Percentiles rank a stretch among this genome's conserved stretches.
phyloP scores from a whole-genome alignment of 1,140 invertebrate genomes.

The Maniola jurtina region DNA sequence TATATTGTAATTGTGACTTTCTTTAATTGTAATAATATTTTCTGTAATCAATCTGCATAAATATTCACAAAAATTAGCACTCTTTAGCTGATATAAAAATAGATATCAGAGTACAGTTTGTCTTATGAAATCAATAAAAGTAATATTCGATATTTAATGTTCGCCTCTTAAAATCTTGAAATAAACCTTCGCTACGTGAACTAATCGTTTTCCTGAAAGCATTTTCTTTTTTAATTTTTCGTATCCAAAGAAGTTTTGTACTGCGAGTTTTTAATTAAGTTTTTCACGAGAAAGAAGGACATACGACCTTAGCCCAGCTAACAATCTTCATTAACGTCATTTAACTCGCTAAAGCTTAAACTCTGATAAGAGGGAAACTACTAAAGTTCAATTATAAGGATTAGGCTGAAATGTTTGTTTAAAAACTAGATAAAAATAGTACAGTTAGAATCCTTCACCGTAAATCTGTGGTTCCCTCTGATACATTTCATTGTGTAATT shows the following conservation, averaged over 20 bases:
- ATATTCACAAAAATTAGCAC: too few species aligned
- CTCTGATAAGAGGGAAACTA: not conserved
- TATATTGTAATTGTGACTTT: too few species aligned
- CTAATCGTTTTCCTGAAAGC: conserved; percentile 19
- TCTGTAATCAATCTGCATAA: too few species aligned
- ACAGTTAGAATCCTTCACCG: too few species aligned
- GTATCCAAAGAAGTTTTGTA: conserved; percentile 10
- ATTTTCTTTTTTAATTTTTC: conserved; percentile 26
- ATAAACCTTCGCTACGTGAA: conserved; percentile 18
- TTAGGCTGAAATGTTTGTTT: too few species aligned
- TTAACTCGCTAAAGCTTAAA: not conserved
- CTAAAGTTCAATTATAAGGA: too few species aligned
- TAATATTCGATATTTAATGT: not conserved
- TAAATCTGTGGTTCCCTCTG: too few species aligned
- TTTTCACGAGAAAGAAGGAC: conserved; percentile 5
- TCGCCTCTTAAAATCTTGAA: not conserved
- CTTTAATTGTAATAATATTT: too few species aligned
- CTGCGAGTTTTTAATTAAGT: conserved; percentile 10
- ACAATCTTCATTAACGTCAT: conserved; percentile 9
- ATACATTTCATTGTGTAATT: too few species aligned
- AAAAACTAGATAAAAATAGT: too few species aligned
- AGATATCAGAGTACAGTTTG: too few species aligned
- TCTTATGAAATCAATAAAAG: not conserved
- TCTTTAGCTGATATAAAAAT: too few species aligned
- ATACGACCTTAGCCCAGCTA: not conserved